These are phyloP conservation scores for Cynoglossus semilaevis DNA, from an alignment of 2,113 vertebrate species.

Conservation along the genomic window DNA sequence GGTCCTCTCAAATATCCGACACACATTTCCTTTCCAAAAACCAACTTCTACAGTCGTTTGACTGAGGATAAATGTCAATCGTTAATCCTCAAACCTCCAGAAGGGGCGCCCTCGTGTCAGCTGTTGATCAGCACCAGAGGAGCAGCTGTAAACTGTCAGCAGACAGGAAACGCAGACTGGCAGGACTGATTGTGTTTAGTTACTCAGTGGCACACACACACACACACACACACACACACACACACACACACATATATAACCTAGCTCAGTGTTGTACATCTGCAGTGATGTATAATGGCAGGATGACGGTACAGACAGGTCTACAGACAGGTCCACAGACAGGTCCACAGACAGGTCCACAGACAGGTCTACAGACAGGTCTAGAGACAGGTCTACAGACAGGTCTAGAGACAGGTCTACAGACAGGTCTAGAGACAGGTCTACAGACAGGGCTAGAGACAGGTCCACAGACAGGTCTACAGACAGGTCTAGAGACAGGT, in stretches of 20 bases:
- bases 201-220: not conserved
- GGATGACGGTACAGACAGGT: too few species aligned
- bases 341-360: too few species aligned
- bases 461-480: too few species aligned
- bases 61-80: constrained; percentile 61
- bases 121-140: too few species aligned
- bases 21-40: constrained; percentile 70
- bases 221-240: constrained; percentile 16
- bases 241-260: constrained; percentile 3
- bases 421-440: too few species aligned
- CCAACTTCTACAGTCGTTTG: constrained; percentile 61
- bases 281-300: not conserved
- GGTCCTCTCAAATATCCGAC: constrained; percentile 67
- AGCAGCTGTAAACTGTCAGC: not conserved
- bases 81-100: constrained; percentile 24
- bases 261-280: constrained; percentile 65
- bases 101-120: not conserved
- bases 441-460: too few species aligned
- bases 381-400: too few species aligned
- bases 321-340: too few species aligned
- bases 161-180: not conserved
- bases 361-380: too few species aligned
- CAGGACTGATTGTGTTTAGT: not conserved
- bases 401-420: too few species aligned
- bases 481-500: too few species aligned